Base-by-base conservation (phyloP, 2,888 invertebrate genomes). In the Cynaeus angustus region DNA sequence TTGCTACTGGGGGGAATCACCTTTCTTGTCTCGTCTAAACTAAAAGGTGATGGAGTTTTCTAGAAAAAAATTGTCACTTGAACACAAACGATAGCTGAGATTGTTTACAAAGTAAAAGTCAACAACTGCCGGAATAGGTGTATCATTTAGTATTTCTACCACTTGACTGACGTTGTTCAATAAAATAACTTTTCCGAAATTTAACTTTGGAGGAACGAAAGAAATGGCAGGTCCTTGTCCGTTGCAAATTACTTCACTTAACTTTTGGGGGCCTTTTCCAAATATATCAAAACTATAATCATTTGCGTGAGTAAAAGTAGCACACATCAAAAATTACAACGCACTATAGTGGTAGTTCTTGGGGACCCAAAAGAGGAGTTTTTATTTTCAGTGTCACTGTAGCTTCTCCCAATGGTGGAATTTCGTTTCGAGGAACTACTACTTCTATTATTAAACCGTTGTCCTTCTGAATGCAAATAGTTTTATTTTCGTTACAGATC, bases 221-320 rank as follows among this genome's bases (percentile, higher is more conserved):
- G 90, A 89, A 1, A 93, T 87, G 8, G 92, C 90, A 0, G 93
- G 92, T 0, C 92, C 91, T 76, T 91, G 89, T 21, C 89, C 91
- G 50, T 84, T 87, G 26, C 88, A 89, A 5, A 80, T 80, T 45
- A 91, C 84, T 10, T 83, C 83, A 70, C 89, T 90, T 58, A 88
- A 83, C 28, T 64, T 48, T 55, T 64, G 66, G 12, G 72, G 73
- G 6, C 21, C 41, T 8, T 50, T 68, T 14, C 79, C 77, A 21
- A 72, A 70, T 14, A 78, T 62, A 7, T 71, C 74, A 41, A 80
- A 77, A 58, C 80, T 80, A 58, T 56, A 70, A 72, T 53, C 0
- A 52, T 52, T 12, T n/a, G n/a, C n/a, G n/a, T n/a, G n/a, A n/a
- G n/a, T n/a, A n/a, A n/a, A n/a, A n/a, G n/a, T n/a, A n/a, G n/a